Percentiles rank a stretch among this genome's conserved stretches.
Evolutionary conservation across 2,888 invertebrate genomes (phyloP).

Genomic region (Sesia apiformis): DNA sequence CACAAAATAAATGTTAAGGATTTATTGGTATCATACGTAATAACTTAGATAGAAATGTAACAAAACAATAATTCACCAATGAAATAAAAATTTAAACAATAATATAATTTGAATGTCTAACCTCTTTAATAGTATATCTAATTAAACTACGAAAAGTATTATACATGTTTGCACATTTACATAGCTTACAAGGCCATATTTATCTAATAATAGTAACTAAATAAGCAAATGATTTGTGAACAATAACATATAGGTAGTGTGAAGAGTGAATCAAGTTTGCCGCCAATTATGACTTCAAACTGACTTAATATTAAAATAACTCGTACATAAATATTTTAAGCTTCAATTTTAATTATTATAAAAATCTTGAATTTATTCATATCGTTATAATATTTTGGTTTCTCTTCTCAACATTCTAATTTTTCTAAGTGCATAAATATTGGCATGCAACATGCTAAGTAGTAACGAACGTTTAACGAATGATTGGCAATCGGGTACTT

Average conservation of each 20-base stretch:
- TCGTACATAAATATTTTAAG: neutral
- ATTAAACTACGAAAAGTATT: slow-evolving; percentile 42
- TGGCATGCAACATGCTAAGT: no score
- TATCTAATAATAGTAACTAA: slow-evolving; percentile 3
- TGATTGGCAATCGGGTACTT: no score
- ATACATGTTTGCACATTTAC: slow-evolving; percentile 62
- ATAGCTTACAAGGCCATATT: slow-evolving; percentile 57
- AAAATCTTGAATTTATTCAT: neutral
- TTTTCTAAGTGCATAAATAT: neutral
- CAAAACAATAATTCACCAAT: slow-evolving; percentile 56
- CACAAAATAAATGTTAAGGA: slow-evolving; percentile 8
- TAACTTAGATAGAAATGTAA: slow-evolving; percentile 57
- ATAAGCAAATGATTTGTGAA: slow-evolving; percentile 17
- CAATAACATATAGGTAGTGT: neutral
- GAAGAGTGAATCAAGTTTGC: neutral
- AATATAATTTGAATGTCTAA: slow-evolving; percentile 45
- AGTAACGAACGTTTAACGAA: no score
- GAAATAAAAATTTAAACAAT: slow-evolving; percentile 40
- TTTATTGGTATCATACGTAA: slow-evolving; percentile 46
- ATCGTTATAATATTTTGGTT: no score
- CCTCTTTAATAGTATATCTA: slow-evolving; percentile 17
- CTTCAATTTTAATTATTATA: neutral
- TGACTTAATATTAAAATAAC: neutral
- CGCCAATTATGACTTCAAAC: neutral
- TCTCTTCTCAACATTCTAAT: no score